These are phyloP conservation scores for Musca vetustissima DNA, from an alignment of 1,140 invertebrate genomes.

Conservation along the genomic window DNA sequence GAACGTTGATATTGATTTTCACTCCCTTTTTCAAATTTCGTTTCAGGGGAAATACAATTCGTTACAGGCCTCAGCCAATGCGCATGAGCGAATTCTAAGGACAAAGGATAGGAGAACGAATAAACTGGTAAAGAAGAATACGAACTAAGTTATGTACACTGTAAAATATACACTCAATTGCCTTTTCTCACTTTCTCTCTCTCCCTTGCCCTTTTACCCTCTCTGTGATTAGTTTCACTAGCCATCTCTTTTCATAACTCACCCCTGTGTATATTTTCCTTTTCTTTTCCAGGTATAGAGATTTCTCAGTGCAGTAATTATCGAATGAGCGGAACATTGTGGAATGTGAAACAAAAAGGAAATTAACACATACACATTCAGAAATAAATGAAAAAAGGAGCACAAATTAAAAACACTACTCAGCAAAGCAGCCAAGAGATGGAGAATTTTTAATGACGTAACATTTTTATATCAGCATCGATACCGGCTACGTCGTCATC, in stretches of 20 bases:
- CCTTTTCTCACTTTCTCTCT: not conserved
- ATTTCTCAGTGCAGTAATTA: too few relatives aligned
- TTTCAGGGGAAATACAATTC: slow-evolving; percentile 11
- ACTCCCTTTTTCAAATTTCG: not conserved
- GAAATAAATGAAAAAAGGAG: slow-evolving; percentile 6
- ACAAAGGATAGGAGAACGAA: slow-evolving; percentile 1
- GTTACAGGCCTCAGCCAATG: not conserved
- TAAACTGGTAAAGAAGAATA: not conserved
- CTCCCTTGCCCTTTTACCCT: not conserved
- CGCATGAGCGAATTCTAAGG: not conserved
- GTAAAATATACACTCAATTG: not conserved
- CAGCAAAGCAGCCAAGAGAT: too few relatives aligned
- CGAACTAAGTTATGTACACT: not conserved
- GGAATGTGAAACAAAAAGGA: slow-evolving; percentile 11
- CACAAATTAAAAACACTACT: slow-evolving; percentile 23
- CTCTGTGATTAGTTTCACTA: too few relatives aligned
- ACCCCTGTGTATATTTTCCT: not conserved
- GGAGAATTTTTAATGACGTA: too few relatives aligned
- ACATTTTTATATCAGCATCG: not conserved
- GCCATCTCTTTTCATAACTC: not conserved
- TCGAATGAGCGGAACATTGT: slow-evolving; percentile 1
- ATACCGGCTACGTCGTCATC: not conserved
- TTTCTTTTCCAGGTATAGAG: not conserved
- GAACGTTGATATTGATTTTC: not conserved
- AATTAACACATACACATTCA: slow-evolving; percentile 11